phyloP scores from a whole-genome alignment of 2,888 invertebrate genomes.

The Diabrotica balteata region DNA sequence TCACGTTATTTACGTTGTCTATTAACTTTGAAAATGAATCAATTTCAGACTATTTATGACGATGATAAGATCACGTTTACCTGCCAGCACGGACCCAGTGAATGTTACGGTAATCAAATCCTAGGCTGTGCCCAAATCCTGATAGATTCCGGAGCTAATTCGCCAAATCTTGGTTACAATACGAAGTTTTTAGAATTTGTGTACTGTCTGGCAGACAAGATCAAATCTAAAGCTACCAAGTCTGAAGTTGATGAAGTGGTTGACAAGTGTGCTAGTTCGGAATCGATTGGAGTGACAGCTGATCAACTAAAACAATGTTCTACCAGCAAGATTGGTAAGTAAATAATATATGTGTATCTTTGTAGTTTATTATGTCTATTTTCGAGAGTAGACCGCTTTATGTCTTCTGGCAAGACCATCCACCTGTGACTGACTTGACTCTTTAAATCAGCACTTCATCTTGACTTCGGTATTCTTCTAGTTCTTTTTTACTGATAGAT shows the following conservation, averaged over 20 bases:
- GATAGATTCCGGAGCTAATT: slow-evolving; percentile 41
- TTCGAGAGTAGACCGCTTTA: too few relatives aligned
- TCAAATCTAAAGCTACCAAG: not conserved
- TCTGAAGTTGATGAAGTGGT: slow-evolving; percentile 3
- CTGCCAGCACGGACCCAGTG: slow-evolving; percentile 63
- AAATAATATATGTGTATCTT: too few relatives aligned
- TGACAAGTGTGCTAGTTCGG: slow-evolving; percentile 5
- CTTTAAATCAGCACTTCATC: too few relatives aligned
- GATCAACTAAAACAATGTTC: slow-evolving; percentile 12
- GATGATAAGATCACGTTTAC: slow-evolving; percentile 51
- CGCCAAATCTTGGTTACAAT: slow-evolving; percentile 36
- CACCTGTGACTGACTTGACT: too few relatives aligned
- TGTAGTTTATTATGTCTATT: too few relatives aligned
- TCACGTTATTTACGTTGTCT: too few relatives aligned
- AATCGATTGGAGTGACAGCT: slow-evolving; percentile 2
- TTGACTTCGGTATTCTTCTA: too few relatives aligned
- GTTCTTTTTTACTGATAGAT: too few relatives aligned
- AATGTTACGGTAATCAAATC: slow-evolving; percentile 63
- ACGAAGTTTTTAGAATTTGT: slow-evolving; percentile 61
- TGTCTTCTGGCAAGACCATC: too few relatives aligned
- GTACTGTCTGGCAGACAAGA: slow-evolving; percentile 66
- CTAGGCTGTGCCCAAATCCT: slow-evolving; percentile 60
- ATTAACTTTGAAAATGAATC: not conserved
- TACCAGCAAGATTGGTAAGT: slow-evolving; percentile 13
- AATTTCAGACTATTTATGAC: slow-evolving; percentile 10